Evolutionary conservation across 2,797 vertebrate species (phyloP), one percentile per base, ranked within the genome.

Genomic region (Leuciscus waleckii): DNA sequence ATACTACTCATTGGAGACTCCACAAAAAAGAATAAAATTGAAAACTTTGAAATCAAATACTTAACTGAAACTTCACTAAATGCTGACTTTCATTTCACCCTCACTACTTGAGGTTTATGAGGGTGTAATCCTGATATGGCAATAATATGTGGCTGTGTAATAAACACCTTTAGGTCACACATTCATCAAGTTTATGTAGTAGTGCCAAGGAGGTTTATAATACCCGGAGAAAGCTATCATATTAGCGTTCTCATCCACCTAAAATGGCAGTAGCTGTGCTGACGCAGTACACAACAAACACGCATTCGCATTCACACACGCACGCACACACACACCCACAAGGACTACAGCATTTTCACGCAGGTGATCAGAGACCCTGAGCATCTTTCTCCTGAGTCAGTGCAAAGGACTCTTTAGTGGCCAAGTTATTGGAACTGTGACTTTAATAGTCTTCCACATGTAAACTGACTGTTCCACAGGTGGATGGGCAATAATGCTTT

Each of bases 11-110:
- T 14, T 58, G 35, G 7, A 77, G 23, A 7, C 13, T 26, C n/a
- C 13, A 41, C 5, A 61, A 23, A 37, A 37, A 13, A 76, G 16
- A 58, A 16, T 17, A 17, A n/a, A 76, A 16, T 7, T 39, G 10
- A 35, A 75, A 39, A n/a, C 23, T 41, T 61, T 61, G 51, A 16
- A 77, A 77, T 77, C 54, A 41, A 78, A 78, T 14, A 61, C 56
- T 78, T 78, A 61, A 29, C 23, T 41, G 3, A 29, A 78, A 78
- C 14, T 78, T 61, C 37, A 78, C 37, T 61, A 68, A 68, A 78
- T 41, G 37, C 56, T 78, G 75, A 61, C 75, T 78, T 78, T 78
- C 37, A 63, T 41, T 61, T 78, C 37, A 63, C 37, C 76, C 76
- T 61, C n/a, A 11, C 35, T 26, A 39, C 54, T 61, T 16, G 32